Evolutionary conservation across 2,888 invertebrate genomes (phyloP), one percentile per base, ranked within the genome.

Genomic region (Stegana nigrithorax): DNA sequence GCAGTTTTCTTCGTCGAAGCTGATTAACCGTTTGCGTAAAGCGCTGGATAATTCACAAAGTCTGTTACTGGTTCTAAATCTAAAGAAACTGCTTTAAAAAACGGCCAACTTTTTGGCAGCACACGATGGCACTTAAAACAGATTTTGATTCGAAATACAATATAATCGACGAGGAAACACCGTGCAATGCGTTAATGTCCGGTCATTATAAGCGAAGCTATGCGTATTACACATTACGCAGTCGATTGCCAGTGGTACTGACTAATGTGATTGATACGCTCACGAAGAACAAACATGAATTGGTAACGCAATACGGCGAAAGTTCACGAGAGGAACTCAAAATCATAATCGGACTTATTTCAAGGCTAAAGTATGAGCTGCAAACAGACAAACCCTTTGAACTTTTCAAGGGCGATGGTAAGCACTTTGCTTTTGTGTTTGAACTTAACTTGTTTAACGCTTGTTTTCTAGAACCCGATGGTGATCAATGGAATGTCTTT

Each of bases 351-450:
- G 92, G 93, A 1, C 87, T 89, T 64, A 86, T 97, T 53, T 92
- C 95, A 0, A 92, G 94, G 81, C 85, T 98, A 10, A 94, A 96
- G 81, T 95, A 93, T 86, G 95, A 97, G 81, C 85, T 98, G 39
- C 90, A 93, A 80, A 98, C 98, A 0, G 94, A 98, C 84, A 98
- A 99, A 83, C 87, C 89, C 0, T 87, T 97, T 19, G 86, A 87
- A 4, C 82, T 84, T 0, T 84, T 95, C 25, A 60, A 66, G 5
- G 78, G 75, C 17, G 68, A 75, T 47, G 78, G 83, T 78, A 61
- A 42, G 65, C 25, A 27, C n/a, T 17, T 3, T 5, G 5, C 2
- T 6, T 2, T 6, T 17, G n/a, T 42, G n/a, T n/a, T n/a, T n/a
- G n/a, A n/a, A n/a, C n/a, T n/a, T n/a, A n/a, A n/a, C n/a, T 32